These are phyloP conservation scores for Eonycteris spelaea DNA, from an alignment of 2,113 vertebrate species.

Conservation along the genomic window DNA sequence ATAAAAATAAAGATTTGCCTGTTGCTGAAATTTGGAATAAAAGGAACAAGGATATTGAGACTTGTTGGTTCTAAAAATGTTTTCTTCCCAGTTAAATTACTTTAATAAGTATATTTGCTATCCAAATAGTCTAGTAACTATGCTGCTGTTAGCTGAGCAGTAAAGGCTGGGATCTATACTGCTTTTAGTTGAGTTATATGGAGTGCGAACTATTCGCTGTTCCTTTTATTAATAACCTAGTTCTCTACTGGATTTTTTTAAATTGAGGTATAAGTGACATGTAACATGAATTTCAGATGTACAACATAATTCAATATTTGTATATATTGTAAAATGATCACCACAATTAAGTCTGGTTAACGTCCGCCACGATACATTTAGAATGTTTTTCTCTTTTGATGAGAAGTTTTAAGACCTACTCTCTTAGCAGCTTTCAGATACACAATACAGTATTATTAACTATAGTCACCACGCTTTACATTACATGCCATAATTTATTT, in stretches of 20 bases:
- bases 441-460: background rate
- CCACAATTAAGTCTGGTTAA: background rate
- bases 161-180: background rate
- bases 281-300: background rate
- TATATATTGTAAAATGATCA: background rate
- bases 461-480: background rate
- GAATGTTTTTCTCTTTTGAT: background rate
- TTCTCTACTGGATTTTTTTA: background rate
- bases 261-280: background rate
- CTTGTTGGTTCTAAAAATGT: background rate
- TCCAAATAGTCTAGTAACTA: background rate
- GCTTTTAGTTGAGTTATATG: background rate
- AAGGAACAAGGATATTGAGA: background rate
- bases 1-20: background rate
- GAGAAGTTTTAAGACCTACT: background rate
- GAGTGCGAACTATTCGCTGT: background rate
- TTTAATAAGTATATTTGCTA: background rate
- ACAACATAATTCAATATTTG: background rate
- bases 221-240: background rate
- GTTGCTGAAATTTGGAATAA: background rate
- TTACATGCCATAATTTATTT: background rate
- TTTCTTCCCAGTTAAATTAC: conserved; percentile 16
- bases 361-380: background rate
- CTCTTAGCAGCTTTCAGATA: background rate
- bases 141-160: background rate